These are phyloP conservation scores for Leucosticte australis DNA, from an alignment of 2,113 vertebrate species.

Conservation along the genomic window DNA sequence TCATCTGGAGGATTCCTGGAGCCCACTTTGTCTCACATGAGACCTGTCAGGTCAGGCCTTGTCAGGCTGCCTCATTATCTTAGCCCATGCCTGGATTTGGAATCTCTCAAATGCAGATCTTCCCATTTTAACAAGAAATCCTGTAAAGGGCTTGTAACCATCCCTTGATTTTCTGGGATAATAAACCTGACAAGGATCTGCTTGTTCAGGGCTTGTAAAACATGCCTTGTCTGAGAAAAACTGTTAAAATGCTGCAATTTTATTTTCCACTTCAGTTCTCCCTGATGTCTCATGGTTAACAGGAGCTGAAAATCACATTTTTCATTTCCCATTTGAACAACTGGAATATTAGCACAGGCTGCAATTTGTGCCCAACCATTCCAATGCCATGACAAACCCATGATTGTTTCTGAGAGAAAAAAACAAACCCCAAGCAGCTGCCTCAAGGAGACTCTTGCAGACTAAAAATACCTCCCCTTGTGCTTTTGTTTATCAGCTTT, in stretches of 20 bases:
- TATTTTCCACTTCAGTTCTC: background rate
- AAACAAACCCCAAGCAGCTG: background rate
- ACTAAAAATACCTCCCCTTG: conserved; percentile 26
- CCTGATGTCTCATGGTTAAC: background rate
- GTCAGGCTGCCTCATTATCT: background rate
- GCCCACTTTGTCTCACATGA: background rate
- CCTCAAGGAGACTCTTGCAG: background rate
- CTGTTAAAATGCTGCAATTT: background rate
- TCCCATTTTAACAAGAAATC: background rate
- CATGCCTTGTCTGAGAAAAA: background rate
- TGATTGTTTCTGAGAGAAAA: background rate
- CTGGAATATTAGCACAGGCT: background rate
- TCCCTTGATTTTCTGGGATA: background rate
- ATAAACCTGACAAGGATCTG: conserved; percentile 34
- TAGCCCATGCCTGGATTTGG: background rate
- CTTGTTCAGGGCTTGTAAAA: conserved; percentile 47
- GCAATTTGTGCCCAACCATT: background rate
- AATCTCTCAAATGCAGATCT: background rate
- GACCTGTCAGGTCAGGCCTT: background rate
- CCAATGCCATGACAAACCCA: background rate
- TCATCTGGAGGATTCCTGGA: background rate
- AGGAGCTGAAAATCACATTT: background rate
- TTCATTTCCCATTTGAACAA: background rate
- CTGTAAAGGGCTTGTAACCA: background rate
- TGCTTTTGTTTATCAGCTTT: background rate